Percentiles rank a stretch among this genome's conserved stretches.
Evolutionary conservation across 2,888 invertebrate species (phyloP).

Genomic region (Caenorhabditis afra): DNA sequence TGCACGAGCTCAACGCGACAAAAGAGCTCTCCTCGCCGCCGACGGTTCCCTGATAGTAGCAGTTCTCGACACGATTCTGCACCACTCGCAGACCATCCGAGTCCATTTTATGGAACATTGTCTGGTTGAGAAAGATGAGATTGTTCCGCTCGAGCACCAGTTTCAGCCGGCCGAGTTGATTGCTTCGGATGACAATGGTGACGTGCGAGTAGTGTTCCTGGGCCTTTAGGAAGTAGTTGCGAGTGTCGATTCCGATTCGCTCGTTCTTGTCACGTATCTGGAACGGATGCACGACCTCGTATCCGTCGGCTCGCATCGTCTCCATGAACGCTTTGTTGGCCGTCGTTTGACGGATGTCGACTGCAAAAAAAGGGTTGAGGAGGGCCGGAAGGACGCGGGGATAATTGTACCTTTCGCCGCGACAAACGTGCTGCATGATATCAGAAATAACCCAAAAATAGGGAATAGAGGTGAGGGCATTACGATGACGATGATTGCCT

Average conservation of each 20-base stretch:
- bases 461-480: slow-evolving; percentile 4
- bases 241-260: slow-evolving; percentile 81
- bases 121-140: slow-evolving; percentile 76
- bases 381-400: background rate
- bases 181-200: slow-evolving; percentile 75
- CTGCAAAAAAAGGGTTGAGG: slow-evolving; percentile 51
- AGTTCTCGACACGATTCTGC: slow-evolving; percentile 84
- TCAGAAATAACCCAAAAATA: background rate
- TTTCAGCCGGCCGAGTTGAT: slow-evolving; percentile 73
- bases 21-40: slow-evolving; percentile 96
- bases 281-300: slow-evolving; percentile 82
- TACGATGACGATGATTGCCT: slow-evolving; percentile 9
- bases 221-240: slow-evolving; percentile 80
- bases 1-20: slow-evolving; percentile 97
- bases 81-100: slow-evolving; percentile 71
- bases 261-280: slow-evolving; percentile 81
- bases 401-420: slow-evolving; percentile 10
- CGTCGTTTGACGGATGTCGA: slow-evolving; percentile 73
- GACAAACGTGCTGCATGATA: background rate
- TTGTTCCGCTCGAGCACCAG: slow-evolving; percentile 76
- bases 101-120: slow-evolving; percentile 76
- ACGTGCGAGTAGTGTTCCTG: slow-evolving; percentile 77
- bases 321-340: slow-evolving; percentile 81
- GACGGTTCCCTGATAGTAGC: slow-evolving; percentile 97
- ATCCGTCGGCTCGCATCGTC: slow-evolving; percentile 80